phyloP scores from a whole-genome alignment of 2,113 vertebrate genomes.

The Oryzias curvinotus region DNA sequence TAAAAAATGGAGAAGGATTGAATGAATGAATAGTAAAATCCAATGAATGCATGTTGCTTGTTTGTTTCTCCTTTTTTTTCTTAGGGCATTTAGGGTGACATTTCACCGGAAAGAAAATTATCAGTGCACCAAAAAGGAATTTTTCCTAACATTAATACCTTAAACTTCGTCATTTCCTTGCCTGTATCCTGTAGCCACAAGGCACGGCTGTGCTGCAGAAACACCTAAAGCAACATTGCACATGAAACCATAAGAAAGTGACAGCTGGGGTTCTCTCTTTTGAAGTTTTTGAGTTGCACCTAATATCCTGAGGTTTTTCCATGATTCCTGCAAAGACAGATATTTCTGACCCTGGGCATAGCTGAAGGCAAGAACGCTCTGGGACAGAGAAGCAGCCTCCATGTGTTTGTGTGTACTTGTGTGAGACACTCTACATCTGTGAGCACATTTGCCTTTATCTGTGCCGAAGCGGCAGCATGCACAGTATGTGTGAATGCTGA shows the following conservation, averaged over 20 bases:
- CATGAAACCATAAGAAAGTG: conserved; percentile 43
- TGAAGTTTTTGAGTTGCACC: conserved; percentile 56
- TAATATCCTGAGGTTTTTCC: conserved; percentile 52
- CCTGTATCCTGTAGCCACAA: conserved; percentile 29
- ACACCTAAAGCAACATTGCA: conserved; percentile 50
- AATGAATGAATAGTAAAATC: background rate
- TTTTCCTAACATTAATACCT: background rate
- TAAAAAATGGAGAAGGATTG: background rate
- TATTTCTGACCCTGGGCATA: conserved; percentile 32
- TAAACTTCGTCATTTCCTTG: conserved; percentile 34
- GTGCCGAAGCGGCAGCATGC: background rate
- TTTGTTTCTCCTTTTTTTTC: conserved; percentile 10
- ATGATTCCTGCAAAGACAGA: conserved; percentile 55
- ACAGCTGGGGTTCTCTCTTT: conserved; percentile 50
- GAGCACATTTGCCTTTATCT: background rate
- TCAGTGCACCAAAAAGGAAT: conserved; percentile 33
- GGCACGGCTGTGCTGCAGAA: conserved; percentile 38
- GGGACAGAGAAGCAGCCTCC: conserved; percentile 38
- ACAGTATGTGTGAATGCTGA: background rate
- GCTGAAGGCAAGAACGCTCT: conserved; percentile 43
- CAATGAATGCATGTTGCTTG: conserved; percentile 16
- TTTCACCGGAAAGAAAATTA: conserved; percentile 21
- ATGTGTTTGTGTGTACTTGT: background rate
- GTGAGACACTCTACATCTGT: background rate
- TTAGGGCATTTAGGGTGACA: conserved; percentile 16